phyloP scores from a whole-genome alignment of 2,888 invertebrate genomes.

The Smittia aterrima region DNA sequence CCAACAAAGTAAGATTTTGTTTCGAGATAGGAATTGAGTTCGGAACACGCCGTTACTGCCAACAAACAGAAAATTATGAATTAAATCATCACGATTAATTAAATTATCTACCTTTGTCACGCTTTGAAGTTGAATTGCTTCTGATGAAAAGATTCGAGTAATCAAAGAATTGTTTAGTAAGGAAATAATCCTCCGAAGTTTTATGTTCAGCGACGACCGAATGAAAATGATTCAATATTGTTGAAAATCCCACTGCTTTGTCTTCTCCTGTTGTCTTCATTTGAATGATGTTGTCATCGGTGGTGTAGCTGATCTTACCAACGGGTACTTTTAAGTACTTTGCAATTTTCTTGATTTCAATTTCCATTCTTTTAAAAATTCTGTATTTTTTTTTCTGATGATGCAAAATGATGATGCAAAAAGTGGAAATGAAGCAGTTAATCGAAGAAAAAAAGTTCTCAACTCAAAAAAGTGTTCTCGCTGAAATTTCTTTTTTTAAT shows the following conservation, averaged over 20 bases:
- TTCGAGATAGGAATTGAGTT: constrained; percentile 58
- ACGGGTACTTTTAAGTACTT: constrained; percentile 57
- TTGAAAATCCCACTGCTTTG: constrained; percentile 15
- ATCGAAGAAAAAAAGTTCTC: too few relatives aligned
- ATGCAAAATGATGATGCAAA: not conserved
- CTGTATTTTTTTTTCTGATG: not conserved
- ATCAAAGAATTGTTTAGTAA: constrained; percentile 13
- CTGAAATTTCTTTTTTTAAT: not conserved
- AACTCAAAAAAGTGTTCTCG: too few relatives aligned
- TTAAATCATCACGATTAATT: not conserved
- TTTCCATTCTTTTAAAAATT: not conserved
- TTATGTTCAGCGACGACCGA: not conserved
- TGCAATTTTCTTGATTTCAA: constrained; percentile 55
- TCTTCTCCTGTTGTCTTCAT: not conserved
- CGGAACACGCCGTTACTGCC: constrained; percentile 51
- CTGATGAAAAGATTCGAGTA: constrained; percentile 47
- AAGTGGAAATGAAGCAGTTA: not conserved
- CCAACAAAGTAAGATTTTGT: constrained; percentile 61
- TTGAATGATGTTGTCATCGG: constrained; percentile 53
- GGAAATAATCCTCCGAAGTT: not conserved
- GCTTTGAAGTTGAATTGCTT: constrained; percentile 3
- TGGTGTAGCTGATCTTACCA: constrained; percentile 57
- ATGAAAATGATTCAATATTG: constrained; percentile 21
- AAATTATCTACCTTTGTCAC: constrained; percentile 18
- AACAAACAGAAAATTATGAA: too few relatives aligned